Conservation (phyloP, 1,140 invertebrate genomes). For the Akabosia matsudoensis region DNA sequence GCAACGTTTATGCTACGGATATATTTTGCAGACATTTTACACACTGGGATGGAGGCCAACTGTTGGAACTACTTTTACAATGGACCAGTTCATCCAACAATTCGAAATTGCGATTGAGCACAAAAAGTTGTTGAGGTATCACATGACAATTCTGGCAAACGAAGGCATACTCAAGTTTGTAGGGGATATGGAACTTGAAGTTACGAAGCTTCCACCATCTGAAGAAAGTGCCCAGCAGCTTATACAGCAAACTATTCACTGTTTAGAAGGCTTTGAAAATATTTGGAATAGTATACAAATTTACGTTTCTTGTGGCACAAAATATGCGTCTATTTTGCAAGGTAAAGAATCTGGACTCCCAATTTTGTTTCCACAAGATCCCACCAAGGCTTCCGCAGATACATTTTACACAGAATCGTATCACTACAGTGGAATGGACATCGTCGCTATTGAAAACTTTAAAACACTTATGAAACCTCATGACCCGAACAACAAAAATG, state of each 20-base stretch:
- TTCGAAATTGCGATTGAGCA: not conserved
- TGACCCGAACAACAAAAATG: not conserved
- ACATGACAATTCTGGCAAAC: not conserved
- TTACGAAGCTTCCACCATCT: not conserved
- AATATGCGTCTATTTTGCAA: not conserved
- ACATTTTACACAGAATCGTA: not conserved
- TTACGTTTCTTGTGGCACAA: not conserved
- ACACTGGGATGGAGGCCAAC: not conserved
- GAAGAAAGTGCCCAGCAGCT: not conserved
- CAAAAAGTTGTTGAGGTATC: not conserved
- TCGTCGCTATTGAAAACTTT: not conserved
- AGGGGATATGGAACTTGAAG: not conserved
- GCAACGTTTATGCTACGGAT: not conserved
- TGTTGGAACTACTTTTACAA: not conserved
- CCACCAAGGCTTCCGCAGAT: not conserved
- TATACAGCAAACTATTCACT: not conserved
- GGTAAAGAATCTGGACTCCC: constrained; percentile 8
- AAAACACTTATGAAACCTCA: not conserved
- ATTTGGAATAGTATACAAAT: not conserved
- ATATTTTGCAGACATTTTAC: constrained; percentile 21
- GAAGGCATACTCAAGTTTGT: not conserved
- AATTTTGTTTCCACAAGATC: constrained; percentile 26
- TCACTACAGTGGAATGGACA: not conserved
- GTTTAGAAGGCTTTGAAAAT: not conserved
- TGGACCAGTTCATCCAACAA: constrained; percentile 4